These are phyloP conservation scores for Rhinichthys osculus DNA, from an alignment of 2,797 vertebrate species.

Conservation along the genomic window DNA sequence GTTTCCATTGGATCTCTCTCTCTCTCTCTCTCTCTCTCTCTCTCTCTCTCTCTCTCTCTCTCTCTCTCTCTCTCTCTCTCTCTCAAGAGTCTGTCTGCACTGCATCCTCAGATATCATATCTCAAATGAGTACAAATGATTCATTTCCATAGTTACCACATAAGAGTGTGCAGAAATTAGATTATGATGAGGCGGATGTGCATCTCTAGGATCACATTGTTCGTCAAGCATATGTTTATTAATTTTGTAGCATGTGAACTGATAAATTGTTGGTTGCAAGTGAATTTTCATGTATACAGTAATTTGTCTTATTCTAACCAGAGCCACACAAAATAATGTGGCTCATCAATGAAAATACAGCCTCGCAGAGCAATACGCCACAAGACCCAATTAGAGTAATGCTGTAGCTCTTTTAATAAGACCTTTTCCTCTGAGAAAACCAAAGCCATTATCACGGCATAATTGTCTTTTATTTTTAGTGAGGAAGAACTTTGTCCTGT, in stretches of 20 bases:
- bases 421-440: conserved; percentile 75
- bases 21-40: conserved; percentile 13
- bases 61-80: conserved; percentile 12
- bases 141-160: conserved; percentile 58
- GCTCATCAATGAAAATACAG: conserved; percentile 24
- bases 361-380: conserved; percentile 59
- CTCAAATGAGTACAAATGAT: conserved; percentile 51
- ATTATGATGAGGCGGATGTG: not conserved
- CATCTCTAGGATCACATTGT: not conserved
- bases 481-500: conserved; percentile 71
- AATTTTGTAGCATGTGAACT: not conserved
- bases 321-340: not conserved
- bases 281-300: not conserved
- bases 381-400: conserved; percentile 74
- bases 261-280: not conserved
- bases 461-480: conserved; percentile 87
- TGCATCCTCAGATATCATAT: conserved; percentile 34
- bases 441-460: conserved; percentile 76
- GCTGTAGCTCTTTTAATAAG: conserved; percentile 73
- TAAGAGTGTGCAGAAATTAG: conserved; percentile 31
- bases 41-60: conserved; percentile 12
- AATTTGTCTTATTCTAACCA: not conserved
- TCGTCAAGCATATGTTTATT: not conserved
- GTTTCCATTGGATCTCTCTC: not conserved
- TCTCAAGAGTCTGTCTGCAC: conserved; percentile 32